Evolutionary conservation across 2,888 invertebrate species (phyloP).

Genomic region (Agonopterix arenella): DNA sequence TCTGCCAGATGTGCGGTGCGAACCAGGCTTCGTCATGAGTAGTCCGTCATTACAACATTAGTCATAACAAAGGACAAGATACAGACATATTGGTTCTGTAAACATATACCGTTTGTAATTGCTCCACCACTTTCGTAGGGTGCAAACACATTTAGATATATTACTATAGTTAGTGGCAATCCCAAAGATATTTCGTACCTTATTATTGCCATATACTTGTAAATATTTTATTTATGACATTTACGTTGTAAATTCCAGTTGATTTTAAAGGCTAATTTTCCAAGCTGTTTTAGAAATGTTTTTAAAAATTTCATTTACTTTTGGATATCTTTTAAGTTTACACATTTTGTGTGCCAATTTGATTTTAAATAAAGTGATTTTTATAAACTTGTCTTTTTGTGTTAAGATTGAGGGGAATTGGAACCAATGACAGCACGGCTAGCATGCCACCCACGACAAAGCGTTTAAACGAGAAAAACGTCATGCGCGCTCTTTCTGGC

Average conservation of each 20-base stretch:
- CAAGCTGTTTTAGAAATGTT: constrained; percentile 10
- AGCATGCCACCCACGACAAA: no score
- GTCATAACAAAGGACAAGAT: no score
- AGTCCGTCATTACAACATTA: no score
- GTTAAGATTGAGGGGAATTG: neutral
- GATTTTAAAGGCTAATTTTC: constrained; percentile 8
- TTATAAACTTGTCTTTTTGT: constrained; percentile 17
- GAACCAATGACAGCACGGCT: no score
- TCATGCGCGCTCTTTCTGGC: no score
- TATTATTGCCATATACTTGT: constrained; percentile 51
- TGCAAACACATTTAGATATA: no score
- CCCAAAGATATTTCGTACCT: constrained; percentile 59
- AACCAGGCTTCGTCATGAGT: no score
- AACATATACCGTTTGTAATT: no score
- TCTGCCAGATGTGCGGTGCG: no score
- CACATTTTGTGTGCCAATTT: constrained; percentile 31
- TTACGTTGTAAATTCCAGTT: neutral
- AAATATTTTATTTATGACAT: constrained; percentile 46
- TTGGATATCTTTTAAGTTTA: constrained; percentile 18
- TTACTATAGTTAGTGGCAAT: constrained; percentile 13
- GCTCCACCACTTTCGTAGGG: no score
- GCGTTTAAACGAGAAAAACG: no score
- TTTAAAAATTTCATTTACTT: constrained; percentile 17
- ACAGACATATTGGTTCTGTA: no score
- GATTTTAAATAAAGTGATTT: constrained; percentile 41